Conservation (phyloP, 1,140 invertebrate genomes). For the Lasioglossum baleicum region DNA sequence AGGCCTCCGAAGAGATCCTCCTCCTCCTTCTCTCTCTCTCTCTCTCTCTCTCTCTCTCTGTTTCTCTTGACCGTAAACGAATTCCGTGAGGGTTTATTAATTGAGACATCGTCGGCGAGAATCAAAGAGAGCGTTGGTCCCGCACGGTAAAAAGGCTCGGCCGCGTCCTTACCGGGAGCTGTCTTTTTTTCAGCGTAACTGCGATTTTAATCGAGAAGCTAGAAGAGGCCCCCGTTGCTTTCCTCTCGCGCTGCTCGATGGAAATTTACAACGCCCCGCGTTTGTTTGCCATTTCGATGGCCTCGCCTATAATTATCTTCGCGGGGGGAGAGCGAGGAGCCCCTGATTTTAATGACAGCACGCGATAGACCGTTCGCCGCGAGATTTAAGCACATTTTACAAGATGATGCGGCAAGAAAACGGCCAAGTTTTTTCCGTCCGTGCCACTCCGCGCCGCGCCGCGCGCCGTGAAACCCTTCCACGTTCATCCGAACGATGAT, state of each 20-base stretch:
- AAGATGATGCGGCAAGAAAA: slow-evolving; percentile 37
- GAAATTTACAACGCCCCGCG: slow-evolving; percentile 48
- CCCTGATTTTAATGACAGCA: slow-evolving; percentile 55
- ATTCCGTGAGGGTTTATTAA: not conserved
- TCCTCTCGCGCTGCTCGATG: slow-evolving; percentile 5
- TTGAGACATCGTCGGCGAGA: slow-evolving; percentile 25
- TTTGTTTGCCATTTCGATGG: slow-evolving; percentile 41
- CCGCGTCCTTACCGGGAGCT: too few relatives aligned
- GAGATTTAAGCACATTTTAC: slow-evolving; percentile 48
- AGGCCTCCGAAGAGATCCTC: slow-evolving; percentile 32
- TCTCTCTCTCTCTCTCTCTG: too few relatives aligned
- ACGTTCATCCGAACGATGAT: not conserved
- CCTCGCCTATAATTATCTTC: slow-evolving; percentile 39
- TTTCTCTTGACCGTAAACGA: too few relatives aligned
- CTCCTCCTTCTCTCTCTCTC: too few relatives aligned
- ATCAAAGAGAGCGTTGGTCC: not conserved
- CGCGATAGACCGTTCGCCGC: slow-evolving; percentile 30
- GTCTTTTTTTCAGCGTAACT: slow-evolving; percentile 14
- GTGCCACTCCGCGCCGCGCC: too few relatives aligned
- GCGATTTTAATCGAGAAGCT: slow-evolving; percentile 46
- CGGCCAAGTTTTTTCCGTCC: slow-evolving; percentile 19
- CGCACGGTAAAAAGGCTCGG: too few relatives aligned
- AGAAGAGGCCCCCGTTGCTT: not conserved
- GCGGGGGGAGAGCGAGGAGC: not conserved
- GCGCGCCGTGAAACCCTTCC: too few relatives aligned